A percentile compares a stretch with the other conserved stretches of the same genome.
phyloP scores from a whole-genome alignment of 2,888 invertebrate species.

The Chrysopilus asiliformis region DNA sequence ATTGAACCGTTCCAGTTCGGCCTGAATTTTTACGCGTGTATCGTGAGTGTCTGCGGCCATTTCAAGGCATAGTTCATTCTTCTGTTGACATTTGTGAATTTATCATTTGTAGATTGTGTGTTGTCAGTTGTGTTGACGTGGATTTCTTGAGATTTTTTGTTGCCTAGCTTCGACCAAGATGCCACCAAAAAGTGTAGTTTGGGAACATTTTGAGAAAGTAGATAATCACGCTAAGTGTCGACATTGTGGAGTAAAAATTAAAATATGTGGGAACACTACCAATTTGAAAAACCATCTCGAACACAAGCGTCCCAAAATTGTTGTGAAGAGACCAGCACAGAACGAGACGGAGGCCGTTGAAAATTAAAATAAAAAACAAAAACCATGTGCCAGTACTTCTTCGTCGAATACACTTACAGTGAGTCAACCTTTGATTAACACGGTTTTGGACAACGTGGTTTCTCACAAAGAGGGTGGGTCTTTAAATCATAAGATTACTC shows the following conservation, averaged over 20 bases:
- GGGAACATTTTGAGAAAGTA: slow-evolving; percentile 4
- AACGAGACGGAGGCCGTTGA: background rate
- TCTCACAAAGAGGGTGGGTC: background rate
- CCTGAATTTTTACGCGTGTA: too few species aligned
- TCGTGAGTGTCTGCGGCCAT: too few species aligned
- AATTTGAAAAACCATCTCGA: slow-evolving; percentile 2
- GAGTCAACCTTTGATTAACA: background rate
- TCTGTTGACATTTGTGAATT: too few species aligned
- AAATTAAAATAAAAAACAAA: background rate
- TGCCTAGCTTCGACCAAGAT: slow-evolving; percentile 2
- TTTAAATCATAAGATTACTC: too few species aligned
- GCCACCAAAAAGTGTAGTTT: slow-evolving; percentile 4
- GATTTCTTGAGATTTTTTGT: too few species aligned
- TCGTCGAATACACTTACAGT: too few species aligned
- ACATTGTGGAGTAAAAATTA: slow-evolving; percentile 2
- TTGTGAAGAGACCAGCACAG: slow-evolving; percentile 1
- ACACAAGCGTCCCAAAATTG: slow-evolving; percentile 3
- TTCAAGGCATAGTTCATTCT: too few species aligned
- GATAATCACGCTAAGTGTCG: slow-evolving; percentile 2
- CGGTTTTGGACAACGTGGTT: background rate
- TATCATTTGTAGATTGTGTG: too few species aligned
- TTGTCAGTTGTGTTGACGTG: too few species aligned
- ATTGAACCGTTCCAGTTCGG: too few species aligned
- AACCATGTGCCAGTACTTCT: background rate
- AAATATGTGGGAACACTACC: slow-evolving; percentile 3